Base-by-base conservation (phyloP, 2,113 vertebrate species). In the Pithys albifrons region DNA sequence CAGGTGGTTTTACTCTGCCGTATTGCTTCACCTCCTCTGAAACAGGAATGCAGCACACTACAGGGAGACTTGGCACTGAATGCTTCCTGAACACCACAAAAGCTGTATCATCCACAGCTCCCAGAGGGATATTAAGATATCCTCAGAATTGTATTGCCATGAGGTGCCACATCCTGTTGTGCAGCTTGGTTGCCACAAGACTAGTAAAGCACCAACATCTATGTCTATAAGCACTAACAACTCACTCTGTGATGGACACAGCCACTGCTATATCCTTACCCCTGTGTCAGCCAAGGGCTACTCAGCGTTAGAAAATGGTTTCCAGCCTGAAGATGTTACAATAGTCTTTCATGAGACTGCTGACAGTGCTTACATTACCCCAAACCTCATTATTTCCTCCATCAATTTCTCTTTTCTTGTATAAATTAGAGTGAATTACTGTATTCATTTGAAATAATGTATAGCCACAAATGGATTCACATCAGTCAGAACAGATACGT, bases 401-500 rank as follows among this genome's bases (percentile, higher is more conserved):
- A 95, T 94, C 90, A 92, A 72, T 91, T 91, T 87, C 86, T 54
- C 71, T 73, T 78, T 91, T 92, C 88, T 92, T 61, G 61, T 87
- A 94, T 96, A 95, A 96, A 97, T 96, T 89, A 95, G 92, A 95
- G 73, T 85, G 96, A 95, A 94, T 93, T 95, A 89, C 85, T 75
- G 90, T 81, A 82, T 93, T 93, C 88, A 82, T 71, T 95, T 0
- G 1, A 85, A 93, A 96, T 94, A 86, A 94, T 75, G 70, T 95
- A 79, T 82, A 89, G 76, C 88, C 93, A 84, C 54, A n/a, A 96
- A 91, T 78, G 81, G 83, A 89, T 94, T 93, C 88, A 90, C 90
- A 96, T 88, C 91, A 91, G 78, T 93, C 91, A 91, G 89, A 96
- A 79, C 91, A 85, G 85, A 84, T 82, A 72, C 46, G 4, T 91